Conservation (phyloP, 2,888 invertebrate genomes). For the Alitta virens region DNA sequence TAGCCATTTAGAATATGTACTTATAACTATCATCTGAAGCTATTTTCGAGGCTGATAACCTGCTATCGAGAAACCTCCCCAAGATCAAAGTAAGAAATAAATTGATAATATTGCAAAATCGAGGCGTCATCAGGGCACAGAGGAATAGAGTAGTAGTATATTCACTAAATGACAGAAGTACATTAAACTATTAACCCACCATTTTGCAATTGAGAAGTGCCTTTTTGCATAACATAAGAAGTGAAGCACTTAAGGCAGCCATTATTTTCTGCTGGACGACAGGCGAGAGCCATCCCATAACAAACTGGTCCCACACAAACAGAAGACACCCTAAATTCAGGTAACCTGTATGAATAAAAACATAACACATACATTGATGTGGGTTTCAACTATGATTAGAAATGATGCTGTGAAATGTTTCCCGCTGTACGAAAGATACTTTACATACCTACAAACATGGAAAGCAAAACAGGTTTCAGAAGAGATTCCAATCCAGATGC, state of each 20-base stretch:
- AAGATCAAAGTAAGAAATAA: too few relatives aligned
- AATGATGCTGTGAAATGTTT: background rate
- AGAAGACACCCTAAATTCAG: slow-evolving; percentile 46
- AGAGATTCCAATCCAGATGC: slow-evolving; percentile 42
- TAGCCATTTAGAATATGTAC: too few relatives aligned
- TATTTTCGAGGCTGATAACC: too few relatives aligned
- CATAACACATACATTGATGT: too few relatives aligned
- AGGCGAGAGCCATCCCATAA: slow-evolving; percentile 51
- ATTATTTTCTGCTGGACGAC: slow-evolving; percentile 52
- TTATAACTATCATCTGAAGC: too few relatives aligned
- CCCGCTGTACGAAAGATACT: slow-evolving; percentile 19
- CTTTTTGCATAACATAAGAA: slow-evolving; percentile 47
- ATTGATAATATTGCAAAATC: too few relatives aligned
- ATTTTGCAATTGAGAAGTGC: slow-evolving; percentile 41
- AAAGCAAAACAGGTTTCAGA: slow-evolving; percentile 41
- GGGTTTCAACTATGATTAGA: too few relatives aligned
- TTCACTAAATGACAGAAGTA: too few relatives aligned
- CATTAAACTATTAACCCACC: too few relatives aligned
- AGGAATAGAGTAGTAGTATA: too few relatives aligned
- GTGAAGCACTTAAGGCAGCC: slow-evolving; percentile 45
- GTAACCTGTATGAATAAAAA: slow-evolving; percentile 36
- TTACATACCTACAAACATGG: slow-evolving; percentile 53
- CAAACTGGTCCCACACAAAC: slow-evolving; percentile 56
- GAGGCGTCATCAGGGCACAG: too few relatives aligned
- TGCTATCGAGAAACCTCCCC: too few relatives aligned